Conservation (phyloP, 2,113 vertebrate species). For the Tinamus guttatus region DNA sequence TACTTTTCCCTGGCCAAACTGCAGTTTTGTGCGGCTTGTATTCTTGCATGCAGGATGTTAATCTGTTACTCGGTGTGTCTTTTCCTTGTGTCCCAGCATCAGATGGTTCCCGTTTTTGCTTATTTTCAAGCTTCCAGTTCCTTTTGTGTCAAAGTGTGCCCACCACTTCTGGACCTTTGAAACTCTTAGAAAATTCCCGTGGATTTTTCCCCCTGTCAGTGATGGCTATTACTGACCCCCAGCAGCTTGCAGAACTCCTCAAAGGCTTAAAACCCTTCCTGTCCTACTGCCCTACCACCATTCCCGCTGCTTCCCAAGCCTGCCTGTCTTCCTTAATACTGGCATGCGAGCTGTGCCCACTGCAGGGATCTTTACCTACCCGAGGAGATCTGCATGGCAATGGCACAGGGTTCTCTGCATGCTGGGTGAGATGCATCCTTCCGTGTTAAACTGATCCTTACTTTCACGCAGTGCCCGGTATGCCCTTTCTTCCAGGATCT, state of each 20-base stretch:
- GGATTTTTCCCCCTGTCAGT: not conserved
- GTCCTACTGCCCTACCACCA: not conserved
- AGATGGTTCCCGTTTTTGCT: not conserved
- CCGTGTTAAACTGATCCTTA: not conserved
- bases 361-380: not conserved
- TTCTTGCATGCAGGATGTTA: not conserved
- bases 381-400: not conserved
- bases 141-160: not conserved
- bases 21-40: not conserved
- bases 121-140: not conserved
- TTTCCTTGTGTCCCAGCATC: not conserved
- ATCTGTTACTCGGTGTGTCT: not conserved
- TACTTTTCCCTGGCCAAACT: not conserved
- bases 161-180: not conserved
- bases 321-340: not conserved
- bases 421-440: not conserved
- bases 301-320: not conserved
- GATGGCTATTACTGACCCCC: not conserved
- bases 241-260: not conserved
- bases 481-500: not conserved
- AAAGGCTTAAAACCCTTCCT: not conserved
- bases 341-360: not conserved
- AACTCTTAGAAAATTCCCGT: not conserved
- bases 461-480: not conserved
- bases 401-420: not conserved